These are phyloP conservation scores for Steinernema khuongi DNA, from an alignment of 1,140 invertebrate species.

Conservation along the genomic window DNA sequence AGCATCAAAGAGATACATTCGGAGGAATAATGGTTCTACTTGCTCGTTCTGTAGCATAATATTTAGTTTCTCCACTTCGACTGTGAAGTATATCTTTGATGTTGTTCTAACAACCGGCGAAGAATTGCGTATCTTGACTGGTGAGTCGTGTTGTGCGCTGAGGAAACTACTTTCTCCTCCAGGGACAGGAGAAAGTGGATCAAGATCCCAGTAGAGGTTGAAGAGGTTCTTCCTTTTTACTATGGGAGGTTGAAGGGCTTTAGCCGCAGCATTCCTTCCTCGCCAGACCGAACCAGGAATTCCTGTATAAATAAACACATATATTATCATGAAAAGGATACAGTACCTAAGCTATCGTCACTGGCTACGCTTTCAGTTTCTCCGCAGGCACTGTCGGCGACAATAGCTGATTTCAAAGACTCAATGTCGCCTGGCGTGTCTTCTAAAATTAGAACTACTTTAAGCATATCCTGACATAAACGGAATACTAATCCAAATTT, in stretches of 20 bases:
- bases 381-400: not conserved
- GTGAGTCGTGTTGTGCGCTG: not conserved
- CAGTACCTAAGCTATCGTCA: constrained; percentile 23
- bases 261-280: constrained; percentile 25
- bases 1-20: constrained; percentile 78
- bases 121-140: not conserved
- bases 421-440: not conserved
- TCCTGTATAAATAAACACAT: not conserved
- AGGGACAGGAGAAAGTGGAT: not conserved
- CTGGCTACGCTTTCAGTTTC: constrained; percentile 24
- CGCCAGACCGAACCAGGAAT: constrained; percentile 22
- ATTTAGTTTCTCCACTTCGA: constrained; percentile 10
- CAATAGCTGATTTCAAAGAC: not conserved
- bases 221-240: constrained; percentile 35
- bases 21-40: constrained; percentile 83
- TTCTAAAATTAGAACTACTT: not conserved
- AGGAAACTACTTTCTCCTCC: not conserved
- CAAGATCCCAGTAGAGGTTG: constrained; percentile 29
- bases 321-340: not conserved
- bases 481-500: no score
- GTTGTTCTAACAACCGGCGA: not conserved
- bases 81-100: not conserved
- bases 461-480: no score
- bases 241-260: constrained; percentile 30
- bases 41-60: constrained; percentile 49